Base-by-base conservation (phyloP, 1,140 invertebrate species). In the Rhizoglyphus robini region DNA sequence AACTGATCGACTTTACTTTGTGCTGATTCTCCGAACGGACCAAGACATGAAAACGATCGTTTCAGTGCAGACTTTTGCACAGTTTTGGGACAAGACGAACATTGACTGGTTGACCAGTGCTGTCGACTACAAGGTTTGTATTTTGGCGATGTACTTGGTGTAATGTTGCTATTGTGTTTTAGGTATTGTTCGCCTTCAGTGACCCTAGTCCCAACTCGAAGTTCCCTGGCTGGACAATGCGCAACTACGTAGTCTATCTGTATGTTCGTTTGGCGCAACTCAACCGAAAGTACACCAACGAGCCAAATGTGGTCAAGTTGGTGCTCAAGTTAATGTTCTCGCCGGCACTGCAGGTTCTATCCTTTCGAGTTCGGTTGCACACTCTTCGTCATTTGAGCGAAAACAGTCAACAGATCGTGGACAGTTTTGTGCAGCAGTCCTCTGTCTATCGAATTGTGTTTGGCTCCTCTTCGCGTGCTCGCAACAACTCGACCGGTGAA, bases 221-320 rank as follows among this genome's bases (percentile, higher is more conserved):
- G 66, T 81, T 85, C 66, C 83, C 87, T 65, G 88, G 88, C n/a
- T 96, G 91, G 90, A 80, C 88, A 30, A 76, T 96, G 60, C 80
- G 92, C 68, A 88, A 92, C 74, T 84, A 86, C 71, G 75, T 94
- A 20, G 81, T 83, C 41, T 79, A 90, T 46, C 76, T 93, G 66
- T 76, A 84, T 27, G 13, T 63, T 15, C 30, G 48, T 32, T 57
- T 62, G 65, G 30, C 41, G 13, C 47, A 67, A 30, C 18, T 58
- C 13, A 2, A 4, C 2, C 15, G 36, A 60, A 15, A 2, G 2
- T 34, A 34, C 23, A 18, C 3, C 15, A 32, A 34, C 30, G 13
- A 51, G 8, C 8, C 8, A 8, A 8, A 54, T 27, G 20, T 27
- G 8, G 23, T 54, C 8, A 5, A 23, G 8, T 27, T 27, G 8